Percentiles rank a stretch among this genome's conserved stretches.
phyloP scores from a whole-genome alignment of 2,113 vertebrate genomes.

The Tupaia chinensis region DNA sequence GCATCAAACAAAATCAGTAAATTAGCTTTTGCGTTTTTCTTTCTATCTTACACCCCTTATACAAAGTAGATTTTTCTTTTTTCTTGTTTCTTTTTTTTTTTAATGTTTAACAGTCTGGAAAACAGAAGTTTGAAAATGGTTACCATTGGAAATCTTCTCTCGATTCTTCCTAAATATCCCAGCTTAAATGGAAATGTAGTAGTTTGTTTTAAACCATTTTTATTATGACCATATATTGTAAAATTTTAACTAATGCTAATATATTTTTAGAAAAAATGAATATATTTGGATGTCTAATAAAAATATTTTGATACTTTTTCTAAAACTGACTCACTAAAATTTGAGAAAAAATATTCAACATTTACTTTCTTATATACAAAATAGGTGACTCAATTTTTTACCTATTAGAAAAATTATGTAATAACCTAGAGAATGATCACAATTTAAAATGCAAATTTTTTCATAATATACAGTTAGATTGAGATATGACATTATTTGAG shows the following conservation, averaged over 20 bases:
- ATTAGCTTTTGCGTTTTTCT: neutral
- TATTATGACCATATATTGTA: neutral
- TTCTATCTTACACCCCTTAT: neutral
- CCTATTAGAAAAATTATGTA: neutral
- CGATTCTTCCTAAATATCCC: neutral
- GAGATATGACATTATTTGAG: conserved; percentile 68
- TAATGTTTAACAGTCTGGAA: neutral
- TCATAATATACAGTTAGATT: conserved; percentile 58
- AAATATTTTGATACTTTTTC: neutral
- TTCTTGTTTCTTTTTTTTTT: neutral
- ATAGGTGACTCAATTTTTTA: neutral
- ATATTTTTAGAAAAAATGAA: neutral
- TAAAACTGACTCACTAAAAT: neutral
- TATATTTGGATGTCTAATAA: neutral
- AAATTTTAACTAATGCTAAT: conserved; percentile 15
- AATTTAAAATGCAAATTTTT: conserved; percentile 2
- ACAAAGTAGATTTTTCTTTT: neutral
- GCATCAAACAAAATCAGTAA: conserved; percentile 19
- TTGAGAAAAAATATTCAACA: neutral
- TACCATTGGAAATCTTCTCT: neutral
- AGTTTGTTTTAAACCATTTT: neutral
- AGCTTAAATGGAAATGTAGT: neutral
- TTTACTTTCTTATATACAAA: neutral
- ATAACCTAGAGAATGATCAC: neutral
- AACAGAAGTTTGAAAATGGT: neutral